Base-by-base conservation (phyloP, 92 coral and sea anemone genomes). In the Heliopora coerulea region DNA sequence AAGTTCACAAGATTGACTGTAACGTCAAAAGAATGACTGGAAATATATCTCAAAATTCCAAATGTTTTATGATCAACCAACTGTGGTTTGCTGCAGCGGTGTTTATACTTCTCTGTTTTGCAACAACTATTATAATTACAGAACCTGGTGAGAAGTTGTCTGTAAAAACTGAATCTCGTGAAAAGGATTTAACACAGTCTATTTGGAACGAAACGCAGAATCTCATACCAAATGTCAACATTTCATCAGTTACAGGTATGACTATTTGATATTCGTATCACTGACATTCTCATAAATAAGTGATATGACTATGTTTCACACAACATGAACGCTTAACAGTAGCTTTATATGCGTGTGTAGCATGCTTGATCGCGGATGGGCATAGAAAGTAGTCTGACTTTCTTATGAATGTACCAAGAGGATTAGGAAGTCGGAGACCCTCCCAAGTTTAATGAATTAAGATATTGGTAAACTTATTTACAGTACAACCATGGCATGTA, bases 161-260 rank as follows among this genome's bases (percentile, higher is more conserved):
- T n/a, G n/a, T n/a, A n/a, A n/a, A n/a, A n/a, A n/a, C 34, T 27
- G 2, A 56, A 19, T 21, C 18, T 42, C 15, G 0, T 64, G 19
- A 33, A 61, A 64, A 5, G 19, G 11, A 30, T 23, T 56, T 3
- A n/a, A 60, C 8, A 35, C 24, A 46, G 32, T 15, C 27, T 23
- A 33, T 65, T 65, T 20, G 8, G 31, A 65, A 65, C 25, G 30
- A 39, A 52, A 65, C 72, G 20, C 72, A 39, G 72, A 65, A 65
- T 26, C 54, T 65, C 33, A 49, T 65, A 65, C 72, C 72, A 0
- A 26, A 65, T 24, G 56, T 65, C 56, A 65, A 65, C 21, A 54
- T 65, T 41, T 35, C 72, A 13, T 50, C 72, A 40, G 72, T 40
- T 12, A 65, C 72, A 65, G 54, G 72, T 65, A 65, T 39, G 11